Evolutionary conservation across 2,113 vertebrate genomes (phyloP), one percentile per base, ranked within the genome.

Genomic region (Chloropsis cyanopogon): DNA sequence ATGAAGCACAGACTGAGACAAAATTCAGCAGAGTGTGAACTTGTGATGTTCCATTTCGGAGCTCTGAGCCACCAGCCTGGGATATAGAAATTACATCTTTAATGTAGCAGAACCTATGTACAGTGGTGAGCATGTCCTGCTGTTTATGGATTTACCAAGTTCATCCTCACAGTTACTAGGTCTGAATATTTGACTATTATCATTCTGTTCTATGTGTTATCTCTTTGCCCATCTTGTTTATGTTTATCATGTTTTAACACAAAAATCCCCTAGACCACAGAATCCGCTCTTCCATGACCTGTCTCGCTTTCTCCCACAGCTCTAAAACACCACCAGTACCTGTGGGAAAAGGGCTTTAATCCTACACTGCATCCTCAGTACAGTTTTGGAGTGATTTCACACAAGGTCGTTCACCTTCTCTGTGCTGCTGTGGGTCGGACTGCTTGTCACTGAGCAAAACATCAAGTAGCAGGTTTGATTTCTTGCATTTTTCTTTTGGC

Each of bases 401-500:
- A 50, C 17, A 22, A 31, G 46, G 25, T 47, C 0, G 0, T 61
- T 42, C 20, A 18, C 39, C 19, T 50, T 71, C 47, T 52, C 65
- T 60, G 47, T 37, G 57, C 50, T 83, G 31, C 71, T 41, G 6
- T 17, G 33, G 8, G 13, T 69, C 0, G 0, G 35, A 35, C 25
- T 81, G 86, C 7, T 91, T 26, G 16, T 79, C 47, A 57, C 1
- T 64, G 19, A 79, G 12, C 21, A 21, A n/a, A 64, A 92, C 53
- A 57, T 64, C 47, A 72, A 47, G n/a, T 25, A 69, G n/a, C 42
- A 82, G 37, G 18, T 82, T 91, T 82, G 42, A 82, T 76, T 90
- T 90, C 42, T 73, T 89, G 33, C 17, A 70, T 37, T 93, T 93
- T 82, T 90, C 31, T 86, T 96, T 89, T 50, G 83, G 26, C n/a